phyloP scores from a whole-genome alignment of 2,888 invertebrate genomes.

The Ichneumoninae sp. region DNA sequence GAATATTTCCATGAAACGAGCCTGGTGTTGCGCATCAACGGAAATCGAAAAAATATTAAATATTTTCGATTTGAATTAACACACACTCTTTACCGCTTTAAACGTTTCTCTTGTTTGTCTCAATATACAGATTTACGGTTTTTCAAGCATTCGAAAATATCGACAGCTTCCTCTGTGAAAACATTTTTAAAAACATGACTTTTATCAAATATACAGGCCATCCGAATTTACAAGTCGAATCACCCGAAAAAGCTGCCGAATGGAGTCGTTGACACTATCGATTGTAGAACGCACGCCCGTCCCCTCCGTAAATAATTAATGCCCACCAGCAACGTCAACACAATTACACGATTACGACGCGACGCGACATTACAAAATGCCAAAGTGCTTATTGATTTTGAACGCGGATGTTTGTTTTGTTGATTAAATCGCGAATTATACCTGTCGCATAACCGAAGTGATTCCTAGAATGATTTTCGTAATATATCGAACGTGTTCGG shows the following conservation, averaged over 20 bases:
- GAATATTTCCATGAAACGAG: constrained; percentile 8
- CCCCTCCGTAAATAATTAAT: neutral
- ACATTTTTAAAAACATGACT: too few relatives aligned
- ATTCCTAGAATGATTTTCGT: constrained; percentile 38
- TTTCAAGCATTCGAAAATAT: neutral
- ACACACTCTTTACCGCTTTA: neutral
- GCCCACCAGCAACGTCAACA: neutral
- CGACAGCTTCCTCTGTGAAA: too few relatives aligned
- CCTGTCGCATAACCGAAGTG: neutral
- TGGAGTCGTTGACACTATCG: neutral
- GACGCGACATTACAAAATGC: constrained; percentile 4
- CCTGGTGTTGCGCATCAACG: neutral
- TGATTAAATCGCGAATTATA: constrained; percentile 18
- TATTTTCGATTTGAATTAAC: neutral
- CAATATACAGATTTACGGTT: neutral
- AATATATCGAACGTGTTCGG: constrained; percentile 14
- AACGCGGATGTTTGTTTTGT: constrained; percentile 35
- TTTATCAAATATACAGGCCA: too few relatives aligned
- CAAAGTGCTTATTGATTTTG: constrained; percentile 36
- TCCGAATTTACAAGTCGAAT: too few relatives aligned
- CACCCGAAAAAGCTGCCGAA: neutral
- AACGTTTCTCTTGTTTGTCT: neutral
- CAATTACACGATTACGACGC: neutral
- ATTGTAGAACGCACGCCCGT: neutral
- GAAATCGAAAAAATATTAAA: constrained; percentile 8